A percentile compares a stretch with the other conserved stretches of the same genome.
phyloP scores from a whole-genome alignment of 30 jellyfish, hydroid and myxozoan genomes.

The Aurelia aurita region DNA sequence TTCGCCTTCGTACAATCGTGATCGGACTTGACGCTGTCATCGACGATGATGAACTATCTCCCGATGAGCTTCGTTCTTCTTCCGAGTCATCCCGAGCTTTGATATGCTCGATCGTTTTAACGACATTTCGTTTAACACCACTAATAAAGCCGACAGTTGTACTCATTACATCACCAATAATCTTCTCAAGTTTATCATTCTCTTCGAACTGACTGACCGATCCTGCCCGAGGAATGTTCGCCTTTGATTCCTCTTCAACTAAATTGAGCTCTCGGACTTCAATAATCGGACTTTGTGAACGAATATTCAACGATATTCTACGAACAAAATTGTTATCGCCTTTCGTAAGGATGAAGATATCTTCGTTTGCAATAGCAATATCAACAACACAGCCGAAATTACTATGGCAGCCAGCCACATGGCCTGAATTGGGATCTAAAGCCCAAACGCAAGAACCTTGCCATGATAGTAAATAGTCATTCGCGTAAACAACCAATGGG shows the following conservation, averaged over 20 bases:
- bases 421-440: slow-evolving; percentile 90
- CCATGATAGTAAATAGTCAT: slow-evolving; percentile 81
- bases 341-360: slow-evolving; percentile 85
- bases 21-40: slow-evolving; percentile 60
- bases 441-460: slow-evolving; percentile 97
- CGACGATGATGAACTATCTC: slow-evolving; percentile 54
- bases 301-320: slow-evolving; percentile 65
- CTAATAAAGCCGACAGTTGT: slow-evolving; percentile 82
- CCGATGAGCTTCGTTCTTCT: slow-evolving; percentile 72
- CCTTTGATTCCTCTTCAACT: slow-evolving; percentile 21
- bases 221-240: slow-evolving; percentile 72
- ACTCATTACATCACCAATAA: slow-evolving; percentile 88
- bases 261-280: slow-evolving; percentile 80
- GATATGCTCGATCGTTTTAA: slow-evolving; percentile 84
- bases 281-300: slow-evolving; percentile 84
- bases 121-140: slow-evolving; percentile 92
- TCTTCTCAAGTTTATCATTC: slow-evolving; percentile 82
- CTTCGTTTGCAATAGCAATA: slow-evolving; percentile 70
- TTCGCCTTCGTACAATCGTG: slow-evolving; percentile 11
- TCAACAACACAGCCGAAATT: slow-evolving; percentile 94
- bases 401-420: slow-evolving; percentile 93
- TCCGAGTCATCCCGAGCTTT: slow-evolving; percentile 90
- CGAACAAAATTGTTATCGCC: slow-evolving; percentile 88
- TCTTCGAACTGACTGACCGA: slow-evolving; percentile 95
- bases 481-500: slow-evolving; percentile 61